Evolutionary conservation across 2,888 invertebrate species (phyloP), one percentile per base, ranked within the genome.

Genomic region (Odontothrips loti): DNA sequence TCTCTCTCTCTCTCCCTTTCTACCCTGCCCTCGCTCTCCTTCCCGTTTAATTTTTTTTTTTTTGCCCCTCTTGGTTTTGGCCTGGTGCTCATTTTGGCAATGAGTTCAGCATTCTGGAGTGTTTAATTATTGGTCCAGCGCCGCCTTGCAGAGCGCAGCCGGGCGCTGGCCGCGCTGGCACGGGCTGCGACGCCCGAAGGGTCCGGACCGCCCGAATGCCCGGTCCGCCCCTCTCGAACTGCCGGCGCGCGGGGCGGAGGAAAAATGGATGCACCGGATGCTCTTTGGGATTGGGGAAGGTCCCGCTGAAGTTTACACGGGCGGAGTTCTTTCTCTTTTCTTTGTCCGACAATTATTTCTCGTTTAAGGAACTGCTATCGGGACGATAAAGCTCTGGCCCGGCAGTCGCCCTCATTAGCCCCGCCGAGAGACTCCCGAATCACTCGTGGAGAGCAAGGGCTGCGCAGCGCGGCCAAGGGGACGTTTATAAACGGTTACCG

Each of bases 21-120:
- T 6, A n/a, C n/a, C n/a, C n/a, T n/a, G n/a, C n/a, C 9, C 12
- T 48, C 12, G 48, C 48, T 51, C 51, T 17, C 51, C 51, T 51
- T 6, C 51, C 51, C 51, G 51, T 51, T 51, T 51, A 17, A 17
- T 17, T 43, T 43, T 43, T 4, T 6, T 43, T 58, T 58, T 58
- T 58, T 58, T 58, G 15, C 58, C 20, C 20, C 20, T 20, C 58
- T 17, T 58, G 17, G 15, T 58, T 58, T 58, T 58, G 20, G 58
- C 20, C 58, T 58, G 20, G 58, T 75, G 68, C 68, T 75, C 68
- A 75, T 75, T 75, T 68, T 23, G 58, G 58, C 58, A 58, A 58
- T 58, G 23, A 75, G 68, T 75, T 27, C 23, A 75, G 68, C 23
- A 27, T 75, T 75, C 68, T 27, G 6, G 68, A 27, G 68, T n/a